Evolutionary conservation across 1,140 invertebrate genomes (phyloP).

Genomic region (Bombus polaris): DNA sequence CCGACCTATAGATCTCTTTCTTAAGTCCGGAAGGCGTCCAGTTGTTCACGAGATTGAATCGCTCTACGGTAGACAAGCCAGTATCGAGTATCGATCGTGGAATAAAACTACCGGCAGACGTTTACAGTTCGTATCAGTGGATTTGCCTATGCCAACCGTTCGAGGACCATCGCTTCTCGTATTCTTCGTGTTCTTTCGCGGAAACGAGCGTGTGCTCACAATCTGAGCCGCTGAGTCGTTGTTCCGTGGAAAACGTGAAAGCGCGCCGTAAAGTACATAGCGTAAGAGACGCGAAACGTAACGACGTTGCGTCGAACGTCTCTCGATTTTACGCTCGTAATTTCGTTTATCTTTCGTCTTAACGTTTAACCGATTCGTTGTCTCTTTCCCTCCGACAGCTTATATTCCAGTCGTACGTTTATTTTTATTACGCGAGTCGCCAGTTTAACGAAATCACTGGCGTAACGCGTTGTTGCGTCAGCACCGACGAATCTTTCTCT

Average conservation of each 20-base stretch:
- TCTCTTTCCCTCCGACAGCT: too few relatives aligned
- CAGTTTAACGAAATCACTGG: neutral
- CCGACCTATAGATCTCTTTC: slow-evolving; percentile 32
- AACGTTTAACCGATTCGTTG: neutral
- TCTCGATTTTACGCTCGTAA: neutral
- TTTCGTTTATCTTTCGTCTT: neutral
- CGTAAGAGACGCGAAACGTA: neutral
- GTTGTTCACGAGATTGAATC: slow-evolving; percentile 38
- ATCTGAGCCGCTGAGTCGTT: neutral
- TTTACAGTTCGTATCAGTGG: slow-evolving; percentile 15
- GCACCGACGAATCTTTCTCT: neutral
- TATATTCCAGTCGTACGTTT: too few relatives aligned
- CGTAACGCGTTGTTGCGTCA: slow-evolving; percentile 14
- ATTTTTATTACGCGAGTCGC: too few relatives aligned
- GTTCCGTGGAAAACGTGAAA: neutral
- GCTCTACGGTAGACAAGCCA: neutral
- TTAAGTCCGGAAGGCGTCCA: slow-evolving; percentile 37
- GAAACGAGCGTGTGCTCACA: neutral
- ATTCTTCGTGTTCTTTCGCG: neutral
- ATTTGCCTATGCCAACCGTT: slow-evolving; percentile 39
- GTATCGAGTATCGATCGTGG: slow-evolving; percentile 42
- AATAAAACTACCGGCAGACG: slow-evolving; percentile 40
- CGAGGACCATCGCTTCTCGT: neutral
- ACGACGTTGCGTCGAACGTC: too few relatives aligned
- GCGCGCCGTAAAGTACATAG: too few relatives aligned